These are phyloP conservation scores for Cryptomyrus ogoouensis DNA, from an alignment of 2,113 vertebrate genomes.

Conservation along the genomic window DNA sequence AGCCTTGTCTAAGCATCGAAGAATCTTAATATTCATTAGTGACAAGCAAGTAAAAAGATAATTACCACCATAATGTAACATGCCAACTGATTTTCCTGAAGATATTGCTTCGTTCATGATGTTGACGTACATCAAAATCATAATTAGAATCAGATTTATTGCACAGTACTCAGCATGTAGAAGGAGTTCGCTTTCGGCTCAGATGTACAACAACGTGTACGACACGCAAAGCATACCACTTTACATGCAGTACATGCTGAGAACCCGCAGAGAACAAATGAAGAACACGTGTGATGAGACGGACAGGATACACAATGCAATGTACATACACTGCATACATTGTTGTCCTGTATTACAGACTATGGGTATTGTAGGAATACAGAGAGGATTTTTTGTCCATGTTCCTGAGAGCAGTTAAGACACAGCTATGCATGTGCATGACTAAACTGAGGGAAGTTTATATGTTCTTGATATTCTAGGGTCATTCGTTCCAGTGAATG, in stretches of 20 bases:
- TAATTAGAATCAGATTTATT: background rate
- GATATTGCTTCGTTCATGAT: background rate
- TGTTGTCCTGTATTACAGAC: background rate
- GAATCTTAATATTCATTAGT: slow-evolving; percentile 13
- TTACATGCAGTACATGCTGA: background rate
- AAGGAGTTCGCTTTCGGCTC: background rate
- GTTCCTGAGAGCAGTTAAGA: background rate
- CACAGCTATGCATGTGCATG: no score
- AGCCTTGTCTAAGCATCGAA: background rate
- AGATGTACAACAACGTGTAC: background rate
- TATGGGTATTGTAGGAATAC: background rate
- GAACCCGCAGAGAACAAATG: background rate
- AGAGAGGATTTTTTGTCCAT: background rate
- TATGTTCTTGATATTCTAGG: background rate
- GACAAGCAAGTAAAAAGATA: background rate
- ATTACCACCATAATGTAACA: background rate
- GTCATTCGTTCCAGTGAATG: background rate
- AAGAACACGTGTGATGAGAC: background rate
- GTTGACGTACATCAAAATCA: slow-evolving; percentile 3
- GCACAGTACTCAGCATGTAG: background rate
- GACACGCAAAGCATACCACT: background rate
- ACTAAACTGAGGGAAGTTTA: background rate
- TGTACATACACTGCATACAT: background rate
- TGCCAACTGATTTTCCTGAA: background rate
- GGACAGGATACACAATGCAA: background rate